Conservation (phyloP, 2,888 invertebrate genomes). For the Iphiclides podalirius region DNA sequence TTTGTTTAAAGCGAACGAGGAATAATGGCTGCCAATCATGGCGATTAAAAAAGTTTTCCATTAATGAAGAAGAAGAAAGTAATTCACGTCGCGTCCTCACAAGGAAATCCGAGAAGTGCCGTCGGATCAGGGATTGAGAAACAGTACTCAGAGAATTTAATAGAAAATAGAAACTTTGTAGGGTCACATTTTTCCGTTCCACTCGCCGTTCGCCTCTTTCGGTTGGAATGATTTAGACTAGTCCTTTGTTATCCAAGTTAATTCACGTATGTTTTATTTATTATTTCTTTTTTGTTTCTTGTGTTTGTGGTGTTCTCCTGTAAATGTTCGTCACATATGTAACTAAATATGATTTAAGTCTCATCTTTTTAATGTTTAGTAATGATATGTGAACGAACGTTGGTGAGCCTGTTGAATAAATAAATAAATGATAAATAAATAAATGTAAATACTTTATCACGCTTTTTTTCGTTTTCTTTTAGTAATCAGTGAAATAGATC, state of each 20-base stretch:
- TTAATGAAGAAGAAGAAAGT: conserved; percentile 33
- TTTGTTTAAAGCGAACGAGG: conserved; percentile 25
- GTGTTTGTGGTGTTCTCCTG: too few species aligned
- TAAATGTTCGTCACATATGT: too few species aligned
- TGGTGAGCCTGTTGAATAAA: too few species aligned
- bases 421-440: too few species aligned
- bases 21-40: conserved; percentile 31
- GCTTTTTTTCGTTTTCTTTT: too few species aligned
- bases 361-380: too few species aligned
- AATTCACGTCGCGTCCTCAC: conserved; percentile 30
- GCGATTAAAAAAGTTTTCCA: conserved; percentile 39
- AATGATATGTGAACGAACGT: too few species aligned
- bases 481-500: too few species aligned
- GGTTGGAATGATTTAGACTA: not conserved
- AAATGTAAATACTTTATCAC: too few species aligned
- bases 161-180: conserved; percentile 13
- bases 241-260: not conserved
- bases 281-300: too few species aligned
- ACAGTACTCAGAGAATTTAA: conserved; percentile 9
- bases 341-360: too few species aligned
- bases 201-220: not conserved
- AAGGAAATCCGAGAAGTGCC: conserved; percentile 29
- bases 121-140: not conserved
- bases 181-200: not conserved
- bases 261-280: not conserved